Conservation (phyloP, 2,113 vertebrate genomes). For the Tragulus kanchil region DNA sequence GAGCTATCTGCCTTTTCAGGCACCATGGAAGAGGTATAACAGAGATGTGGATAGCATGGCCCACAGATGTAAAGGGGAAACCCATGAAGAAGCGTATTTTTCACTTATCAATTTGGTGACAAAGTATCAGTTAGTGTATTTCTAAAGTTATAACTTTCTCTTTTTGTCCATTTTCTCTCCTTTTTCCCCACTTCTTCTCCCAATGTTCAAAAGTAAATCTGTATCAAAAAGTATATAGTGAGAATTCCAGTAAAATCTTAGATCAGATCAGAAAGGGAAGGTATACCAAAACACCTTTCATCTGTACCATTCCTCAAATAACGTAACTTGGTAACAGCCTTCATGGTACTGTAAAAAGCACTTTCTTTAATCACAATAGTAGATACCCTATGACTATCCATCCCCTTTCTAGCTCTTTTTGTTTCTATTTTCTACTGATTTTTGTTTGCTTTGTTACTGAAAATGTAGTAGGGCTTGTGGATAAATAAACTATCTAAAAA, state of each 20-base stretch:
- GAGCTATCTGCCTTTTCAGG: background rate
- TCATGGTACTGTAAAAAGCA: background rate
- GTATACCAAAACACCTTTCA: background rate
- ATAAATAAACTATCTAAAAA: background rate
- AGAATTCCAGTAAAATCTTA: constrained; percentile 4
- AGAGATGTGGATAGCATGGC: background rate
- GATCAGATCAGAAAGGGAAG: background rate
- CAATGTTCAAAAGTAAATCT: background rate
- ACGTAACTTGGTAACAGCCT: background rate
- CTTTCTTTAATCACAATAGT: background rate
- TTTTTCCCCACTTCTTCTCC: background rate
- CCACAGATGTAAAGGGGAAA: background rate
- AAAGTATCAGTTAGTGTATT: background rate
- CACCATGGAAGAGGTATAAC: background rate
- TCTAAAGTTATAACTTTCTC: background rate
- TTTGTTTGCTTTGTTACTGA: background rate
- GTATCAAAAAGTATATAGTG: background rate
- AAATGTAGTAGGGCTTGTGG: background rate
- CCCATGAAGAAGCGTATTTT: background rate
- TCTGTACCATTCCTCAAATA: background rate
- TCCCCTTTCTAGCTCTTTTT: background rate
- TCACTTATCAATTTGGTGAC: background rate
- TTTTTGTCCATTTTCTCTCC: background rate
- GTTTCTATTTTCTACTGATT: background rate
- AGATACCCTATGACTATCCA: background rate